Conservation (phyloP, 2,888 invertebrate species). For the Erebia ligea region DNA sequence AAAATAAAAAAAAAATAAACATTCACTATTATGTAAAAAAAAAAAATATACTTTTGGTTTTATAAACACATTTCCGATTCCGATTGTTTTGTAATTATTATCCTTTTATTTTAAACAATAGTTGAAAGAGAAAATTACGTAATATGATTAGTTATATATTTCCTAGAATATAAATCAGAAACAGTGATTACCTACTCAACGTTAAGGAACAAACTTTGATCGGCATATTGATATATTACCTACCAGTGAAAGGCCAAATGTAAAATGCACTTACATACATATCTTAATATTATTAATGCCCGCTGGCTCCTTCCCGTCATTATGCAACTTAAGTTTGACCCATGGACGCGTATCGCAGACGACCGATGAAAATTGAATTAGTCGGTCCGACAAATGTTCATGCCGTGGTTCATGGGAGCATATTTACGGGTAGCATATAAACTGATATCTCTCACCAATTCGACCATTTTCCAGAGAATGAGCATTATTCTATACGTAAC, state of each 20-base stretch:
- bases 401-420: too few relatives aligned
- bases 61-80: too few relatives aligned
- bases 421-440: too few relatives aligned
- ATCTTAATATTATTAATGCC: slow-evolving; percentile 42
- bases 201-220: slow-evolving; percentile 2
- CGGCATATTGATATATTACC: slow-evolving; percentile 17
- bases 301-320: slow-evolving; percentile 41
- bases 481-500: too few relatives aligned
- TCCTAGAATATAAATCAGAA: not conserved
- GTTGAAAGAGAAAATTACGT: not conserved
- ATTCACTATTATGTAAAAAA: too few relatives aligned
- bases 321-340: slow-evolving; percentile 38
- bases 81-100: too few relatives aligned
- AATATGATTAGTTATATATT: too few relatives aligned
- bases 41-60: too few relatives aligned
- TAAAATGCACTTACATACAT: slow-evolving; percentile 42
- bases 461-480: too few relatives aligned
- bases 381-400: not conserved
- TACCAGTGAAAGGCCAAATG: slow-evolving; percentile 48
- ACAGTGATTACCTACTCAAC: not conserved
- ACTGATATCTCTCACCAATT: too few relatives aligned
- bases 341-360: not conserved
- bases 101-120: too few relatives aligned
- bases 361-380: not conserved
- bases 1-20: too few relatives aligned